Evolutionary conservation across 2,797 vertebrate species (phyloP).

Genomic region (Melanotaenia nigrans): DNA sequence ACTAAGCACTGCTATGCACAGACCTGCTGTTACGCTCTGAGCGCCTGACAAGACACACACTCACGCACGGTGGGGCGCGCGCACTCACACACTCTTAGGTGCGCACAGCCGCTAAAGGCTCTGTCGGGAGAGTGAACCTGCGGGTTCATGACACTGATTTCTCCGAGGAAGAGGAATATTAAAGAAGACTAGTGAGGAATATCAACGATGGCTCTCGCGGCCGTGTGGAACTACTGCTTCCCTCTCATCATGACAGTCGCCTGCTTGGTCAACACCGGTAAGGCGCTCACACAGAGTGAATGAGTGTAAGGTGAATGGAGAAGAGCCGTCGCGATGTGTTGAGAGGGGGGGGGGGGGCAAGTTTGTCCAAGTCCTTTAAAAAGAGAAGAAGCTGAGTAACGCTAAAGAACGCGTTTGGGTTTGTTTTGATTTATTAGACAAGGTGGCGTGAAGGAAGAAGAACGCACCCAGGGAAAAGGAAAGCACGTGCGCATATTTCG

Average conservation of each 20-base stretch:
- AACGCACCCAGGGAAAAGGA: slow-evolving; percentile 12
- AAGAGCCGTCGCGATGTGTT: slow-evolving; percentile 34
- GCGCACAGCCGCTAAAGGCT: slow-evolving; percentile 50
- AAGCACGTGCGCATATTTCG: slow-evolving; percentile 41
- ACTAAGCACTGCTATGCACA: slow-evolving; percentile 64
- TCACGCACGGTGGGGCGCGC: slow-evolving; percentile 27
- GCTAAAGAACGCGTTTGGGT: slow-evolving; percentile 5
- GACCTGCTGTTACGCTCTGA: slow-evolving; percentile 47
- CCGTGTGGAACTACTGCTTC: slow-evolving; percentile 83
- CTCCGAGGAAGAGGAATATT: slow-evolving; percentile 74
- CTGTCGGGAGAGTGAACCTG: slow-evolving; percentile 74
- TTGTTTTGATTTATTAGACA: slow-evolving; percentile 14
- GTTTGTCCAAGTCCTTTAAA: slow-evolving; percentile 56
- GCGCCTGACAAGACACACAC: slow-evolving; percentile 50
- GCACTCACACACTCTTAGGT: slow-evolving; percentile 9
- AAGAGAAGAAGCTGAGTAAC: slow-evolving; percentile 2
- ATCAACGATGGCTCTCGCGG: slow-evolving; percentile 76
- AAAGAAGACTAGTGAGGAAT: slow-evolving; percentile 63
- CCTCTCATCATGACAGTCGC: slow-evolving; percentile 71
- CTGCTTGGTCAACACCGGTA: slow-evolving; percentile 79
- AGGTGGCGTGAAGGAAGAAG: not conserved
- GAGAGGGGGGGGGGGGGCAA: slow-evolving; percentile 24
- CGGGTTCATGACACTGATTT: slow-evolving; percentile 78
- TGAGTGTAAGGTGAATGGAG: slow-evolving; percentile 50
- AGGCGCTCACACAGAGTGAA: slow-evolving; percentile 47